Evolutionary conservation across 2,888 invertebrate species (phyloP), one percentile per base, ranked within the genome.

Genomic region (Oscheius myriophilus): DNA sequence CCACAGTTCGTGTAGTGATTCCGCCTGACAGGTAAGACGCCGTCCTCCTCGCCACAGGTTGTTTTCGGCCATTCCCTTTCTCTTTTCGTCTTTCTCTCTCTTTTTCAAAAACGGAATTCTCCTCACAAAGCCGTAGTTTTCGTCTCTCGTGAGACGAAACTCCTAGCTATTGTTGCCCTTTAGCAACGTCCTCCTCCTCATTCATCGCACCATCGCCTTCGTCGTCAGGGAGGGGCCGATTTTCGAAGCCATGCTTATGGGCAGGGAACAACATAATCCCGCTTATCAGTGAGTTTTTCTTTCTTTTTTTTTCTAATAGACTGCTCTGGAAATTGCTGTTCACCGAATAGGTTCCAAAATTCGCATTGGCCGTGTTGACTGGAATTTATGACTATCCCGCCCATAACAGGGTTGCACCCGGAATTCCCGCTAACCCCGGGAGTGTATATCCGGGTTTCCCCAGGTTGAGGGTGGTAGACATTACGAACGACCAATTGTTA

Each of bases 241-340:
- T 93, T 98, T 99, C 89, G 98, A 98, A 88, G 96, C 97, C 2
- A 93, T 97, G 91, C 94, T 99, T 73, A 99, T 99, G 97, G 95
- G 95, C 89, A 91, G 94, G 82, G 97, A 98, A 90, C 91, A 96
- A 80, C 94, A 92, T 88, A 99, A 98, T 90, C 95, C 95, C 0
- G 51, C 67, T 12, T 78, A 73, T 52, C 64, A 70, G 67, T 72
- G 26, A 39, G 46, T 18, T 61, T 55, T 43, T 64, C 26, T 21
- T 43, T 39, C 21, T 25, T 21, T 42, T 11, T n/a, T 9, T 65
- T 7, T 11, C 43, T 2, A 63, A n/a, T 66, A 33, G 11, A 25
- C 9, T 1, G 12, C 25, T 39, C 42, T 43, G 12, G 45, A 12
- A 43, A 43, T 16, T n/a, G n/a, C n/a, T n/a, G n/a, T n/a, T n/a